A percentile compares a stretch with the other conserved stretches of the same genome.
Evolutionary conservation across 2,113 vertebrate species (phyloP).

Genomic region (Ochotona curzoniae): DNA sequence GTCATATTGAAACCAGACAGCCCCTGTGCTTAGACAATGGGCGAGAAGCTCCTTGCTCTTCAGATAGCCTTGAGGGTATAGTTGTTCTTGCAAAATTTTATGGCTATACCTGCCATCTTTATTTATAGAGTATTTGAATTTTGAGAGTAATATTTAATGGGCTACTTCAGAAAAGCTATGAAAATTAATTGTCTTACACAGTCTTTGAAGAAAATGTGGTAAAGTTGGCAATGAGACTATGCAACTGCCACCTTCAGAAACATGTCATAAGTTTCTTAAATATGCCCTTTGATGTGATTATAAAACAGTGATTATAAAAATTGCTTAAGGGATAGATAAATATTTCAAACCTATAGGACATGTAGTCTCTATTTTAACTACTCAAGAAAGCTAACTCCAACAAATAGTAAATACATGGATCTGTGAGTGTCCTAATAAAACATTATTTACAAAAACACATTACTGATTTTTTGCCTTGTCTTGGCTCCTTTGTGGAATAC

Average conservation of each 20-base stretch:
- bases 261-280: not conserved
- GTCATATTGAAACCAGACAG: not conserved
- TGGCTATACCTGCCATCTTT: not conserved
- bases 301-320: not conserved
- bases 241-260: not conserved
- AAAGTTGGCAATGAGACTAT: not conserved
- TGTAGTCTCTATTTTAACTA: not conserved
- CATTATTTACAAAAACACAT: slow-evolving; percentile 40
- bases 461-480: not conserved
- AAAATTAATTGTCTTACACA: not conserved
- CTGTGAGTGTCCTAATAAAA: not conserved
- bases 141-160: slow-evolving; percentile 7
- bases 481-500: not conserved
- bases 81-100: not conserved
- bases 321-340: not conserved
- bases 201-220: slow-evolving; percentile 57
- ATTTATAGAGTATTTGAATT: slow-evolving; percentile 29
- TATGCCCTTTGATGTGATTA: not conserved
- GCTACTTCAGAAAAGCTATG: slow-evolving; percentile 24
- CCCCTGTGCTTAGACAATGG: slow-evolving; percentile 10
- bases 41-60: slow-evolving; percentile 6
- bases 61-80: not conserved
- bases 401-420: not conserved
- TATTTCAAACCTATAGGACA: not conserved
- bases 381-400: not conserved